Evolutionary conservation across 2,888 invertebrate genomes (phyloP).

Genomic region (Tenthredo amoena): DNA sequence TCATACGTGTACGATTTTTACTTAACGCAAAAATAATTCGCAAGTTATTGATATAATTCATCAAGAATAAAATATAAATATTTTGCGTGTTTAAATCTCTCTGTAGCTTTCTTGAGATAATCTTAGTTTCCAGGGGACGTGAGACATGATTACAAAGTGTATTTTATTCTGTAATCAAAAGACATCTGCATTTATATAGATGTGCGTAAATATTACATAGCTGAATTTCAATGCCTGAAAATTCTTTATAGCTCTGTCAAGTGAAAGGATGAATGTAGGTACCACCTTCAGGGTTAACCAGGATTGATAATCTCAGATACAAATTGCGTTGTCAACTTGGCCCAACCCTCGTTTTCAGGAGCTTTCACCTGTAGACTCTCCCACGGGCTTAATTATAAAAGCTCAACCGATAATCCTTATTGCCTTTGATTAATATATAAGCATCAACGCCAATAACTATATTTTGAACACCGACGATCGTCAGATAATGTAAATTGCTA

Average conservation of each 20-base stretch:
- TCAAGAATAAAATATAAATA: not conserved
- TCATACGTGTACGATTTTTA: not conserved
- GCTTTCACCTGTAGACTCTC: constrained; percentile 40
- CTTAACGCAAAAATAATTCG: not conserved
- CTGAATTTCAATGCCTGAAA: not conserved
- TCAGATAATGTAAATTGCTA: constrained; percentile 16
- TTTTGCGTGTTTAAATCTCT: not conserved
- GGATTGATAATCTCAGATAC: constrained; percentile 39
- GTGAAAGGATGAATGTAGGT: not conserved
- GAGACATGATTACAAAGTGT: not conserved
- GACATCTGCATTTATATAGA: not conserved
- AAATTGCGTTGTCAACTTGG: constrained; percentile 33
- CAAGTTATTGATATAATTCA: not conserved
- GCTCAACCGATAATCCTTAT: constrained; percentile 47
- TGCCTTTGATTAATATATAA: constrained; percentile 40
- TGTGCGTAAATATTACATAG: not conserved
- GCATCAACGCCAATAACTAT: constrained; percentile 33
- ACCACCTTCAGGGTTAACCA: not conserved
- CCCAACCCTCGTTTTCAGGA: constrained; percentile 7
- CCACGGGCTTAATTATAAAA: constrained; percentile 46
- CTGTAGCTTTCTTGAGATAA: not conserved
- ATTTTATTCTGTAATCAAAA: not conserved
- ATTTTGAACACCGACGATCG: not conserved
- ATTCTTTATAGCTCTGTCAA: constrained; percentile 9
- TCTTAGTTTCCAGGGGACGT: not conserved